A percentile compares a stretch with the other conserved stretches of the same genome.
phyloP scores from a whole-genome alignment of 2,888 invertebrate genomes.

The Leptothorax acervorum region DNA sequence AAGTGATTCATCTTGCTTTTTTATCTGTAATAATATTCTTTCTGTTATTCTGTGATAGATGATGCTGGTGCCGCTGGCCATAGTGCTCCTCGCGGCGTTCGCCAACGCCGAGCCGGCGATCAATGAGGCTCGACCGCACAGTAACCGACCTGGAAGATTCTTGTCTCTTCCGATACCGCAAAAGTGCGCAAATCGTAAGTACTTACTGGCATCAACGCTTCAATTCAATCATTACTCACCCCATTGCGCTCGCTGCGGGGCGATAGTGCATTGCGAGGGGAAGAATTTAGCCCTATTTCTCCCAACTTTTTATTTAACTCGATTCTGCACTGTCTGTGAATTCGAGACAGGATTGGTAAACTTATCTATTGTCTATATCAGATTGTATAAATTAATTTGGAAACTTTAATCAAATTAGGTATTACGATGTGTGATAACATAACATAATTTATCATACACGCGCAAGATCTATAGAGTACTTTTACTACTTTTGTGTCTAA shows the following conservation, averaged over 20 bases:
- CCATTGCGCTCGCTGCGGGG: not conserved
- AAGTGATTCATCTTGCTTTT: not conserved
- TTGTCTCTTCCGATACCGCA: conserved; percentile 92
- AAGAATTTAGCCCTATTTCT: not conserved
- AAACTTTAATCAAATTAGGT: not conserved
- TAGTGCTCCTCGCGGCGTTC: conserved; percentile 87
- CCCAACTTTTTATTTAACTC: not conserved
- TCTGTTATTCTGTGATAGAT: conserved; percentile 86
- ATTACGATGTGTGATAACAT: not conserved
- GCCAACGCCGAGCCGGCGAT: conserved; percentile 86
- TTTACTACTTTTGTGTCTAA: not conserved
- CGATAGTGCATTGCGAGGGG: not conserved
- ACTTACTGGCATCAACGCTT: not conserved
- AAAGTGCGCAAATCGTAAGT: conserved; percentile 95
- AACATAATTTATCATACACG: not conserved
- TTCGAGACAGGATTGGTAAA: not conserved
- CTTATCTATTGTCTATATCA: not conserved
- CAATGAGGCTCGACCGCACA: conserved; percentile 88
- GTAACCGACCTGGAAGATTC: conserved; percentile 93
- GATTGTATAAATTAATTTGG: not conserved
- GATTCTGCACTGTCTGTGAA: not conserved
- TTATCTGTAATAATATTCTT: not conserved
- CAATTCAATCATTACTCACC: not conserved
- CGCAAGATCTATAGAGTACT: not conserved
- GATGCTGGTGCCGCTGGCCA: conserved; percentile 90